Percentiles rank a stretch among this genome's conserved stretches.
Conservation (phyloP, 2,113 vertebrate species). For the Sander vitreus region DNA sequence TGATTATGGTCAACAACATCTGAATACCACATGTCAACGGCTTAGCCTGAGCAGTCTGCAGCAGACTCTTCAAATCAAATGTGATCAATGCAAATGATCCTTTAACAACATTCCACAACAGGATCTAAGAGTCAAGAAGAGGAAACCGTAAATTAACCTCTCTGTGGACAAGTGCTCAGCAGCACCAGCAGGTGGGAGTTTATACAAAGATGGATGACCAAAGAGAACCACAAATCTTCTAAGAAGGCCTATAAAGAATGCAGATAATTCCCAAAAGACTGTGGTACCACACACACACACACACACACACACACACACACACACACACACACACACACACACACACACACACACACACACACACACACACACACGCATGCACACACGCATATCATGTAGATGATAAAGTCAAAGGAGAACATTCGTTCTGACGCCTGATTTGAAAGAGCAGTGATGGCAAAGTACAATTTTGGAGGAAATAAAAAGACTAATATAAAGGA, state of each 20-base stretch:
- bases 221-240: constrained; percentile 20
- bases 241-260: not conserved
- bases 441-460: not conserved
- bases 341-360: too few relatives aligned
- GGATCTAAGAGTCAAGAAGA: constrained; percentile 27
- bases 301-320: not conserved
- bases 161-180: constrained; percentile 42
- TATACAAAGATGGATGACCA: constrained; percentile 28
- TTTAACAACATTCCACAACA: constrained; percentile 44
- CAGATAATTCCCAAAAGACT: not conserved
- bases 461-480: not conserved
- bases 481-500: not conserved
- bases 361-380: too few relatives aligned
- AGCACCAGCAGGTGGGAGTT: constrained; percentile 24
- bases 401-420: not conserved
- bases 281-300: not conserved
- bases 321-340: too few relatives aligned
- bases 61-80: constrained; percentile 31
- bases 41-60: not conserved
- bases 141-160: constrained; percentile 38
- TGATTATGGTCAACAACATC: not conserved
- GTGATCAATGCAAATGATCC: constrained; percentile 38
- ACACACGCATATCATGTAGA: not conserved
- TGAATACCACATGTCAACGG: not conserved
- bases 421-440: not conserved